Conservation (phyloP, 2,113 vertebrate genomes). For the Heliornis fulica region DNA sequence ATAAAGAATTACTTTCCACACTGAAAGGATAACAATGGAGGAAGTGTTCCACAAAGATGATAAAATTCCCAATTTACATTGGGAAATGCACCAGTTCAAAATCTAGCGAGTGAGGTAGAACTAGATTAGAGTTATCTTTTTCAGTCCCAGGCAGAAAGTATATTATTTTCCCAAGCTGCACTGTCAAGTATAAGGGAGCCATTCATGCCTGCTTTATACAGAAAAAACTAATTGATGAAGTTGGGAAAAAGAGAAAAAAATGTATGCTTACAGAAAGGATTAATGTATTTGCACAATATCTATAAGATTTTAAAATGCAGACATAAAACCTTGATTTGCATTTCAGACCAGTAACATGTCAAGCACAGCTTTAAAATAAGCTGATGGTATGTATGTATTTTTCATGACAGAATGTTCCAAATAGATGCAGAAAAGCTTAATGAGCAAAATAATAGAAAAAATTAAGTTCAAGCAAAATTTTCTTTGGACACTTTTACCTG, state of each 20-base stretch:
- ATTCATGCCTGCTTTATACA: neutral
- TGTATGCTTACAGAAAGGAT: neutral
- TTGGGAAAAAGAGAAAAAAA: neutral
- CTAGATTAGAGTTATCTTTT: neutral
- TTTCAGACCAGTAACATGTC: neutral
- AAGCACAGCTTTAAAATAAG: neutral
- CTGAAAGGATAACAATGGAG: neutral
- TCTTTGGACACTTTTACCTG: neutral
- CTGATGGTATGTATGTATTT: neutral
- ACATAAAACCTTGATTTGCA: neutral
- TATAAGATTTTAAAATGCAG: neutral
- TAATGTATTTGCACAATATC: neutral
- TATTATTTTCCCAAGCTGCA: neutral
- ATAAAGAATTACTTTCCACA: neutral
- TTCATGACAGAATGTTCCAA: neutral
- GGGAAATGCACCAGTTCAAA: constrained; percentile 29
- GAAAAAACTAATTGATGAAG: neutral
- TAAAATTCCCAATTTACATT: neutral
- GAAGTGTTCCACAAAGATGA: constrained; percentile 18
- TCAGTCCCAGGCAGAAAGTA: neutral
- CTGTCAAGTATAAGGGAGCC: neutral
- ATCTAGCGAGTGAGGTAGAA: neutral
- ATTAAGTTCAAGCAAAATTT: neutral
- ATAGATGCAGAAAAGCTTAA: neutral
- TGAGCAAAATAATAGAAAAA: neutral